Evolutionary conservation across 2,888 invertebrate genomes (phyloP).

Genomic region (Aspidapion aeneum): DNA sequence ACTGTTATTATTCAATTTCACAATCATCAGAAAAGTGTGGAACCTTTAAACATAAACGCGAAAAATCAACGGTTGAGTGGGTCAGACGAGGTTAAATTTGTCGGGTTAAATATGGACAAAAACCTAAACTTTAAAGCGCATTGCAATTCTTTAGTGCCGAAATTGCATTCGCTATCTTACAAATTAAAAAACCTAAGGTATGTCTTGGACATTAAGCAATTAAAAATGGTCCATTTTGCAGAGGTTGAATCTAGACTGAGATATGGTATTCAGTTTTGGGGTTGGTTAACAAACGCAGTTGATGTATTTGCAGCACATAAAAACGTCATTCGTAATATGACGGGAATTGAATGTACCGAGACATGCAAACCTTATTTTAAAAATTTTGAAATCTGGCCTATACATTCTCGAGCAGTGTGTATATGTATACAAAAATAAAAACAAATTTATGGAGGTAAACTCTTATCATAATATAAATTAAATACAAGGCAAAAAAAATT

Average conservation of each 20-base stretch:
- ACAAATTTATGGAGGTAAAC: neutral
- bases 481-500: neutral
- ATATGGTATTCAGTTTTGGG: too few species aligned
- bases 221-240: too few species aligned
- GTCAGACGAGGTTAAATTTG: too few species aligned
- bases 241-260: too few species aligned
- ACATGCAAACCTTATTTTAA: neutral
- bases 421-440: neutral
- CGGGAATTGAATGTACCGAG: neutral
- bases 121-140: too few species aligned
- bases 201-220: too few species aligned
- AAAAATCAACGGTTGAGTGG: neutral
- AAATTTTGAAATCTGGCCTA: neutral
- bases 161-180: too few species aligned
- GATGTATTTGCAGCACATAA: neutral
- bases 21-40: neutral
- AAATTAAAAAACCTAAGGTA: too few species aligned
- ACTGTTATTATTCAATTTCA: neutral
- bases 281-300: neutral
- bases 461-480: neutral
- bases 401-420: neutral
- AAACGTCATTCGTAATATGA: neutral
- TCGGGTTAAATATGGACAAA: too few species aligned
- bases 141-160: too few species aligned
- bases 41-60: neutral